These are phyloP conservation scores for Cyprinodon variegatus DNA, from an alignment of 2,113 vertebrate genomes.

Conservation along the genomic window DNA sequence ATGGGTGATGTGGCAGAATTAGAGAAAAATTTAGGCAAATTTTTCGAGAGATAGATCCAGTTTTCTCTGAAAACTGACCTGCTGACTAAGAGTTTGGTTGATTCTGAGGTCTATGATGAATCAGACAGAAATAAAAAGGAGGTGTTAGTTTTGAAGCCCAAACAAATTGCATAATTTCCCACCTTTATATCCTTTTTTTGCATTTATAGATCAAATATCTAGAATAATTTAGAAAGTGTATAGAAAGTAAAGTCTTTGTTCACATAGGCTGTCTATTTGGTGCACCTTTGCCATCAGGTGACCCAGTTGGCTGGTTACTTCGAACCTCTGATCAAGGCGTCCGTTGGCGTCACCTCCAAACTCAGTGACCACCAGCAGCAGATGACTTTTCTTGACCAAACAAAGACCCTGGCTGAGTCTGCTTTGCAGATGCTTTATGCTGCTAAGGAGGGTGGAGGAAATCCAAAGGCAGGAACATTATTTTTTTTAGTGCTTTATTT, in stretches of 20 bases:
- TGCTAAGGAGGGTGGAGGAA: slow-evolving; percentile 97
- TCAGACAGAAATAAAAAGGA: no score
- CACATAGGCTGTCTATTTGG: not conserved
- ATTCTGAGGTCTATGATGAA: no score
- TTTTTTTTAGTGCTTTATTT: not conserved
- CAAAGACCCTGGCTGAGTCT: slow-evolving; percentile 95
- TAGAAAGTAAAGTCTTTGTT: not conserved
- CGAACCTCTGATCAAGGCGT: slow-evolving; percentile 89
- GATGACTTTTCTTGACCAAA: slow-evolving; percentile 98
- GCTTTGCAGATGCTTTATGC: slow-evolving; percentile 97
- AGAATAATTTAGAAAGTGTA: no score
- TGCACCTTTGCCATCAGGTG: slow-evolving; percentile 78
- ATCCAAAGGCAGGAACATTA: slow-evolving; percentile 87
- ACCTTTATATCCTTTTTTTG: no score
- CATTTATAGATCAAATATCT: no score
- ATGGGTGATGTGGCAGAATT: not conserved
- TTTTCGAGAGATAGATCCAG: no score
- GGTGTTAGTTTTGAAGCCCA: no score
- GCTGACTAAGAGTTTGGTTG: no score
- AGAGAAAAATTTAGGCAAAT: not conserved
- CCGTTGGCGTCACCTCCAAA: slow-evolving; percentile 93
- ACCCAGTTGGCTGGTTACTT: slow-evolving; percentile 95
- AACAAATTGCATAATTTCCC: no score
- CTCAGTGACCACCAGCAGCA: slow-evolving; percentile 95
- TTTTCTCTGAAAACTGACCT: not conserved